phyloP scores from a whole-genome alignment of 2,797 vertebrate species.

The Mycteria americana region DNA sequence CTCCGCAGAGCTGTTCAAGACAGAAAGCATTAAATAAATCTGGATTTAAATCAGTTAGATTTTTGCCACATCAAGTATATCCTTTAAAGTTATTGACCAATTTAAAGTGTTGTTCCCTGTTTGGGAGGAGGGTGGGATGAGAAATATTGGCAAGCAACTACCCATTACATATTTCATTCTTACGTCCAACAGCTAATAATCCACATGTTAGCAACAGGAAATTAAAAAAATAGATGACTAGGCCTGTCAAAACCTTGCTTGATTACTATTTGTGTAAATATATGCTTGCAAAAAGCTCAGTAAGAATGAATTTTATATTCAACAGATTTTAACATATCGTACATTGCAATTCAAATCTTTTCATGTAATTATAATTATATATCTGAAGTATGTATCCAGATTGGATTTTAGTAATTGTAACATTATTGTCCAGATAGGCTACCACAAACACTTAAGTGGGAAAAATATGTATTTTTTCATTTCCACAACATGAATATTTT shows the following conservation, averaged over 20 bases:
- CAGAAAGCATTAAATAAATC: neutral
- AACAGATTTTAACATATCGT: neutral
- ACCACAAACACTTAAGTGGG: neutral
- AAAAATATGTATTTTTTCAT: neutral
- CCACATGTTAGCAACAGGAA: neutral
- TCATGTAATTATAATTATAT: neutral
- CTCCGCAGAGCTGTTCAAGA: neutral
- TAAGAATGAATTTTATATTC: neutral
- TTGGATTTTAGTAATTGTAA: neutral
- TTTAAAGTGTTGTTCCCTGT: neutral
- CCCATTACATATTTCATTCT: neutral
- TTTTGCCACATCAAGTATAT: neutral
- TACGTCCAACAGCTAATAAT: neutral
- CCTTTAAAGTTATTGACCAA: neutral
- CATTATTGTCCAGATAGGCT: neutral
- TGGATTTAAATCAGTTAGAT: neutral
- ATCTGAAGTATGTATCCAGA: neutral
- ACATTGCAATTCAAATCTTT: neutral
- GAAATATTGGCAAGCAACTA: neutral
- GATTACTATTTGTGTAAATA: neutral
- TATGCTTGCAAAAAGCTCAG: neutral
- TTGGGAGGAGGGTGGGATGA: neutral
- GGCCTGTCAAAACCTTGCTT: neutral
- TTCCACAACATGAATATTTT: neutral
- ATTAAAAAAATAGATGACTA: neutral